These are phyloP conservation scores for Callosobruchus maculatus DNA, from an alignment of 2,888 invertebrate species.

Conservation along the genomic window DNA sequence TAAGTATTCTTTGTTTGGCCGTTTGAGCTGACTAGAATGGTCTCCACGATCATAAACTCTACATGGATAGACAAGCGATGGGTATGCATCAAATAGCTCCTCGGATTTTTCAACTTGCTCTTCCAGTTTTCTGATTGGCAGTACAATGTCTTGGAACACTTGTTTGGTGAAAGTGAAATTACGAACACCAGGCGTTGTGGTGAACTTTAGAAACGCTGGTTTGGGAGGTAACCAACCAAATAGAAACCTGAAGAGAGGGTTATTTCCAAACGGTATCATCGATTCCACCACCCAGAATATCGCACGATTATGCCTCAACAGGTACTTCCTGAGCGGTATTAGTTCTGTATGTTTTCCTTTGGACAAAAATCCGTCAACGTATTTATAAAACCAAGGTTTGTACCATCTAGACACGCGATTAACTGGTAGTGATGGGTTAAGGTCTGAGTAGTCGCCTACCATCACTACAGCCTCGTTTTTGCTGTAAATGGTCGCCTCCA, in stretches of 20 bases:
- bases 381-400: conserved; percentile 71
- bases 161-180: conserved; percentile 68
- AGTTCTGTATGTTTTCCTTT: conserved; percentile 57
- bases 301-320: conserved; percentile 63
- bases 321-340: conserved; percentile 62
- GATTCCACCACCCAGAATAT: conserved; percentile 73
- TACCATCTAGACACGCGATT: conserved; percentile 63
- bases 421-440: conserved; percentile 51
- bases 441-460: conserved; percentile 63
- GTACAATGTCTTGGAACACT: conserved; percentile 69
- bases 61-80: conserved; percentile 67
- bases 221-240: conserved; percentile 71
- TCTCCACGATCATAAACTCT: conserved; percentile 62
- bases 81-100: conserved; percentile 62
- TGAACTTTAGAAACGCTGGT: conserved; percentile 69
- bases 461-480: conserved; percentile 62
- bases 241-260: conserved; percentile 57
- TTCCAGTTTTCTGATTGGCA: conserved; percentile 63
- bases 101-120: conserved; percentile 60
- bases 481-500: conserved; percentile 64
- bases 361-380: conserved; percentile 57
- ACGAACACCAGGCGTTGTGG: conserved; percentile 64
- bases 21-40: conserved; percentile 56
- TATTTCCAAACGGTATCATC: conserved; percentile 69
- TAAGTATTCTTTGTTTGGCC: conserved; percentile 56